Conservation (phyloP, 2,888 invertebrate species). For the Acanthosoma haemorrhoidale region DNA sequence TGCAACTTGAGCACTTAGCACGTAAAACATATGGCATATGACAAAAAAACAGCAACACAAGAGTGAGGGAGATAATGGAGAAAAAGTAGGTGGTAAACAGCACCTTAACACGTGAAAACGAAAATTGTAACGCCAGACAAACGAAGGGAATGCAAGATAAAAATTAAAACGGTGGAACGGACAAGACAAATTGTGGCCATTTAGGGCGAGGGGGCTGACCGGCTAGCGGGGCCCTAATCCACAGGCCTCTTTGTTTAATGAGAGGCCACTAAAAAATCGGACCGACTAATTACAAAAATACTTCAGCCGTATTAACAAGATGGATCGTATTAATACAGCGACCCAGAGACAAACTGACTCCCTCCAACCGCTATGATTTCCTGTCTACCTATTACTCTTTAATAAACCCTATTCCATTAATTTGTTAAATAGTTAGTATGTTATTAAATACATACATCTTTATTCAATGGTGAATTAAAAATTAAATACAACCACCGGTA, state of each 20-base stretch:
- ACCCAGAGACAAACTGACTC: background rate
- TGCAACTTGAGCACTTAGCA: no score
- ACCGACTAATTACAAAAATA: constrained; percentile 26
- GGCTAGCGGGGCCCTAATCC: background rate
- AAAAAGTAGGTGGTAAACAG: no score
- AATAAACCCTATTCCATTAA: no score
- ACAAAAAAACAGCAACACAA: no score
- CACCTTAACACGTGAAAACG: background rate
- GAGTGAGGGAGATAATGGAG: no score
- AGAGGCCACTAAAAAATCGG: constrained; percentile 22
- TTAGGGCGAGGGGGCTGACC: no score
- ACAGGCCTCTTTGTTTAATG: constrained; percentile 23
- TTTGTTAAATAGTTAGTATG: no score
- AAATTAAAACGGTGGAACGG: background rate
- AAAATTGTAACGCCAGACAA: background rate
- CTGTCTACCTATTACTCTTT: no score
- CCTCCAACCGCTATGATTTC: background rate
- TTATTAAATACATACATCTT: no score
- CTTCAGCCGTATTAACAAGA: constrained; percentile 26
- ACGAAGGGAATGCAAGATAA: background rate
- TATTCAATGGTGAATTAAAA: no score
- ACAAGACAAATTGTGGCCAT: constrained; percentile 2
- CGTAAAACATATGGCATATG: no score
- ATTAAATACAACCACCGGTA: no score
- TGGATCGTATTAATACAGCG: constrained; percentile 25